Conservation (phyloP, 2,113 vertebrate species). For the Varanus komodoensis region DNA sequence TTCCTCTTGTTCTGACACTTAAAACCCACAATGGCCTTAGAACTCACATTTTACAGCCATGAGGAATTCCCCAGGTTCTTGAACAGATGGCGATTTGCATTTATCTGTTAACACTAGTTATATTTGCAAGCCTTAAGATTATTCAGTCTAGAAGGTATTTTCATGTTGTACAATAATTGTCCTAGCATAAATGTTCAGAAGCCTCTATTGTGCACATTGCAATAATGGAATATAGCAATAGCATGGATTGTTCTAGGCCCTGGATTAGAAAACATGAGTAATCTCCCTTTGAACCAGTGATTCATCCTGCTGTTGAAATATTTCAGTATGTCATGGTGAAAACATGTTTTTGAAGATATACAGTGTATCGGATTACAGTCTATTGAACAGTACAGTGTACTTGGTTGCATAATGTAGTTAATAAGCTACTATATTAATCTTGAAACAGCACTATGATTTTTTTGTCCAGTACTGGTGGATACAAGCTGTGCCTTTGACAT, state of each 20-base stretch:
- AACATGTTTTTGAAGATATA: slow-evolving; percentile 12
- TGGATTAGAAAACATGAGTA: slow-evolving; percentile 12
- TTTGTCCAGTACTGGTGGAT: neutral
- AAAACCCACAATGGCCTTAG: neutral
- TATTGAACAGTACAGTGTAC: neutral
- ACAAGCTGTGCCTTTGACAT: neutral
- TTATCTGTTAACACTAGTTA: neutral
- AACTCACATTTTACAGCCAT: neutral
- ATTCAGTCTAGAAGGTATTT: neutral
- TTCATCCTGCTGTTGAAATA: neutral
- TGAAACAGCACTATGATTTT: neutral
- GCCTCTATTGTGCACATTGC: neutral
- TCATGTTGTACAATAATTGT: neutral
- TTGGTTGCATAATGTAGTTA: neutral
- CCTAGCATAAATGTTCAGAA: neutral
- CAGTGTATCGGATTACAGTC: neutral
- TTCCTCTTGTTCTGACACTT: neutral
- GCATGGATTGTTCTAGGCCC: neutral
- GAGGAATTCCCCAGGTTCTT: neutral
- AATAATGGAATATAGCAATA: slow-evolving; percentile 11
- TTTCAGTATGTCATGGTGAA: neutral
- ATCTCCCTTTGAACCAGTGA: neutral
- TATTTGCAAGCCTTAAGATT: neutral
- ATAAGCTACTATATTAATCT: neutral
- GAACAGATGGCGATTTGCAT: too few relatives aligned